Evolutionary conservation across 35 echinoderm and acorn worm species (phyloP), one percentile per base, ranked within the genome.

Genomic region (Hemicentrotus pulcherrimus): DNA sequence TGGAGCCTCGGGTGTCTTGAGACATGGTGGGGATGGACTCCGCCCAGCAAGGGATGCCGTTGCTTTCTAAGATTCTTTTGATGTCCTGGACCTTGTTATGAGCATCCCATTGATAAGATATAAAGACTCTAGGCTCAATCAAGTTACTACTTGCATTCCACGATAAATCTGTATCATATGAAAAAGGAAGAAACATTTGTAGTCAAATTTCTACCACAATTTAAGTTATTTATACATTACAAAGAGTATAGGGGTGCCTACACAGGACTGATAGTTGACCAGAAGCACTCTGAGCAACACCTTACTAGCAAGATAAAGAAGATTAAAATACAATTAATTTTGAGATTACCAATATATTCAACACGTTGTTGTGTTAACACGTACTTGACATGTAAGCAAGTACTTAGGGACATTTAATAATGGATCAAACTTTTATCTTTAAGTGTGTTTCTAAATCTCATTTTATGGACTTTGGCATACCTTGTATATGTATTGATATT

Each of bases 21-120:
- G 98, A 95, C 55, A 99, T 97, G 0, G 98, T 99, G 11, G 98
- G 97, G 86, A 96, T 98, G 60, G 96, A 97, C 90, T 99, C 98
- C 9, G 96, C 92, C 61, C 96, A 99, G 89, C 98, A 99, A 0
- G 98, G 96, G 31, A 99, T 97, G 47, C 95, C 97, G 59, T 99
- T 96, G 85, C 91, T 95, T 70, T 99, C 98, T 24, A 99, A 94
- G 18, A 99, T 94, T 9, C 97, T 94, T 61, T 96, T 94, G 92
- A 99, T 99, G 55, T 99, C 98, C 32, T 97, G 97, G 2, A 99
- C 98, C 86, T 99, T 99, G 91, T 96, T 99, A 86, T 99, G 98
- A 46, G 95, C 95, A 78, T 99, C 98, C 98, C 98, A 99, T 59
- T 99, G 98, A 95, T 99, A 99, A 91, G 97, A 98, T 50, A 99